phyloP scores from a whole-genome alignment of 2,888 invertebrate species.

The Sminthurides aquaticus region DNA sequence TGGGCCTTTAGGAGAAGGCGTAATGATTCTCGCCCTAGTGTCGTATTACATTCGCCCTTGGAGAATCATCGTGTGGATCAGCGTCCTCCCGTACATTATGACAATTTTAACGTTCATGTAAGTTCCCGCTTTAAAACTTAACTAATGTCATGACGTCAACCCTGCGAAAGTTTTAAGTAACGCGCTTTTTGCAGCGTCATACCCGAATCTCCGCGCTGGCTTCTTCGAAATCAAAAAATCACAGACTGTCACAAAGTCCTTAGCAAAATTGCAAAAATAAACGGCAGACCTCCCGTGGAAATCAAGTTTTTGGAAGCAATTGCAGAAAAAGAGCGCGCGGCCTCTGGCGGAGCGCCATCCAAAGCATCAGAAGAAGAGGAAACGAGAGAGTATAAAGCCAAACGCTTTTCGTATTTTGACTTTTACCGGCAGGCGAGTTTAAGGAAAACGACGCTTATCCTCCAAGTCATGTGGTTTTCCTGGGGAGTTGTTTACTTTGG shows the following conservation, averaged over 20 bases:
- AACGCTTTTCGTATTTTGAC: conserved; percentile 24
- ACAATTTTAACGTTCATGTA: background rate
- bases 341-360: background rate
- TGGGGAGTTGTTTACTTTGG: conserved; percentile 34
- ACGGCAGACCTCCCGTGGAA: conserved; percentile 9
- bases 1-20: conserved; percentile 27
- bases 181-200: conserved; percentile 19
- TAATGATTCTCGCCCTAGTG: conserved; percentile 28
- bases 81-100: conserved; percentile 23
- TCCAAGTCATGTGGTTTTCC: conserved; percentile 31
- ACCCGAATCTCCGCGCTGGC: conserved; percentile 34
- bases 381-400: background rate
- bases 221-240: conserved; percentile 25
- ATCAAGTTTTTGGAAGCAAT: conserved; percentile 1
- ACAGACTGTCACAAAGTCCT: conserved; percentile 19
- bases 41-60: conserved; percentile 31
- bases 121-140: background rate
- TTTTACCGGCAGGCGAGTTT: conserved; percentile 23
- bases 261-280: conserved; percentile 9
- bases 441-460: conserved; percentile 22
- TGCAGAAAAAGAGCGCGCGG: conserved; percentile 9
- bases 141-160: background rate
- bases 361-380: background rate
- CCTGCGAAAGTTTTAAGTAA: background rate
- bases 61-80: conserved; percentile 25